phyloP scores from a whole-genome alignment of 2,888 invertebrate species.

The Tetanocera ferruginea region DNA sequence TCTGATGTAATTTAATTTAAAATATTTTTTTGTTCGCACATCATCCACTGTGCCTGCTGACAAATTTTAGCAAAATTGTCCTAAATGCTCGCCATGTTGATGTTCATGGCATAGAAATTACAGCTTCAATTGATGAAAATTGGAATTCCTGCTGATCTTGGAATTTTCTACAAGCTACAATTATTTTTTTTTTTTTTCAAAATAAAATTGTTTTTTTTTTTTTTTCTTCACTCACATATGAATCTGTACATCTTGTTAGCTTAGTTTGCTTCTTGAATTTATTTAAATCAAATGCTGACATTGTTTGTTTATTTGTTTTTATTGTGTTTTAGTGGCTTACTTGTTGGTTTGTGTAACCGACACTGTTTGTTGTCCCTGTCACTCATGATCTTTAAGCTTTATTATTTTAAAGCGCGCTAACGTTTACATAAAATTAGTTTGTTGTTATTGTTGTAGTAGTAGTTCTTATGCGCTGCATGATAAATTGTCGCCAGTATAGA shows the following conservation, averaged over 20 bases:
- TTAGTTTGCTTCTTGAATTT: not conserved
- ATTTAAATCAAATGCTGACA: not conserved
- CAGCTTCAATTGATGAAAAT: constrained; percentile 49
- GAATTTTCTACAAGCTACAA: constrained; percentile 43
- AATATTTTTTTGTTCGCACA: too few relatives aligned
- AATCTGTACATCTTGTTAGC: not conserved
- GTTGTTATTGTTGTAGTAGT: not conserved
- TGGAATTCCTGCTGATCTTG: constrained; percentile 55
- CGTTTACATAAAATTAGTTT: not conserved
- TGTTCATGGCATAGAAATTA: not conserved
- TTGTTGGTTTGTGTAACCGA: not conserved
- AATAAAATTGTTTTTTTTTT: not conserved
- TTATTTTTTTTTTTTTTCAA: too few relatives aligned
- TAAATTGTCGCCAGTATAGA: not conserved
- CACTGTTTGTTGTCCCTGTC: constrained; percentile 5
- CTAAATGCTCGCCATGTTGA: too few relatives aligned
- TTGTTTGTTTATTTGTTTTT: not conserved
- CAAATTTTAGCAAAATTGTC: too few relatives aligned
- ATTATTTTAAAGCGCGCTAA: not conserved
- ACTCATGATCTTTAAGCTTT: not conserved
- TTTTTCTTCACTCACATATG: not conserved
- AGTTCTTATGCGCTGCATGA: not conserved
- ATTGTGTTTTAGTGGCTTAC: not conserved
- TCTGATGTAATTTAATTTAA: too few relatives aligned
- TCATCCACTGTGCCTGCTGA: too few relatives aligned